Evolutionary conservation across 37 sponge, comb jelly and placozoan species (phyloP).

Genomic region (Petrosia ficiformis): DNA sequence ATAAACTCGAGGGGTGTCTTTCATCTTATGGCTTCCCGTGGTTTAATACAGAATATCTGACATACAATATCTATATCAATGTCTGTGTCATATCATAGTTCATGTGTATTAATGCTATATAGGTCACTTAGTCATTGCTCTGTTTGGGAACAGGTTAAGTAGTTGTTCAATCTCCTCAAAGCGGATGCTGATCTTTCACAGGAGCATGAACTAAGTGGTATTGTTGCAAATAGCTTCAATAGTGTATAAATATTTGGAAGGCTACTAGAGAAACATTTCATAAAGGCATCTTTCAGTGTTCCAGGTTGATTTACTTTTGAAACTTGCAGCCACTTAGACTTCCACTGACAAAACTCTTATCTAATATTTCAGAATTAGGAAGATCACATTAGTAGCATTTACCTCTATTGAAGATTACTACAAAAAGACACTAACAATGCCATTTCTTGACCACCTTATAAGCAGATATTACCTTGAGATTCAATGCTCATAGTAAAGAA

Average conservation of each 20-base stretch:
- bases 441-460: too few relatives aligned
- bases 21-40: too few relatives aligned
- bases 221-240: slow-evolving; percentile 49
- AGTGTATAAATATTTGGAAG: slow-evolving; percentile 53
- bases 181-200: slow-evolving; percentile 51
- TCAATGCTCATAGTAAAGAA: too few relatives aligned
- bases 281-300: slow-evolving; percentile 32
- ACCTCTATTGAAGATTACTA: too few relatives aligned
- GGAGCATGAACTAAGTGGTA: slow-evolving; percentile 47
- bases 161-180: slow-evolving; percentile 32
- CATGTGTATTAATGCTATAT: slow-evolving; percentile 15
- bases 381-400: slow-evolving; percentile 21
- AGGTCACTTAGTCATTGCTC: slow-evolving; percentile 31
- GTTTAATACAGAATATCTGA: too few relatives aligned
- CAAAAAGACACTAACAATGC: too few relatives aligned
- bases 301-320: slow-evolving; percentile 20
- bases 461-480: too few relatives aligned
- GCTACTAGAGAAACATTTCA: slow-evolving; percentile 23
- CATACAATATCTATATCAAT: too few relatives aligned
- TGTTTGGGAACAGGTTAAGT: slow-evolving; percentile 20
- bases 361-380: slow-evolving; percentile 10
- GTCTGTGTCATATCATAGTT: too few relatives aligned
- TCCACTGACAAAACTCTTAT: slow-evolving; percentile 40
- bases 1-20: too few relatives aligned
- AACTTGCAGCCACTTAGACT: slow-evolving; percentile 24